Conservation (phyloP, 2,888 invertebrate species). For the Acrobasis consociella region DNA sequence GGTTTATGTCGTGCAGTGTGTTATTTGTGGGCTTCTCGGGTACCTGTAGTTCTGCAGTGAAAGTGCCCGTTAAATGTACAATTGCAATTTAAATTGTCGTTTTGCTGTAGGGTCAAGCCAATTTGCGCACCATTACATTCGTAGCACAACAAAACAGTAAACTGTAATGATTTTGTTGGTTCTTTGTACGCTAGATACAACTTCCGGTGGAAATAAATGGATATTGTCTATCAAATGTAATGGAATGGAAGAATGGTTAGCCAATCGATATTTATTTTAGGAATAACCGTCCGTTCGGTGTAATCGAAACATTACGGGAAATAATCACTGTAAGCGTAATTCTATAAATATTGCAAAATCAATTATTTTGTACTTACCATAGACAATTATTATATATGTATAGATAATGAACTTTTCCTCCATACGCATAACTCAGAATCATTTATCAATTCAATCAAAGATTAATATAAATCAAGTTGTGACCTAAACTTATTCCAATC, state of each 20-base stretch:
- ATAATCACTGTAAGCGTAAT: neutral
- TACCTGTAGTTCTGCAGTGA: slow-evolving; percentile 36
- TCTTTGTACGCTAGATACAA: slow-evolving; percentile 2
- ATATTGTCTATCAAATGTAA: neutral
- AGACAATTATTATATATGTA: neutral
- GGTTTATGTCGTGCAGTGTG: slow-evolving; percentile 36
- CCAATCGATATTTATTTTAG: slow-evolving; percentile 17
- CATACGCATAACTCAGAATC: no score
- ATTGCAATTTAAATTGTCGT: slow-evolving; percentile 21
- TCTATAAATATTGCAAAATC: neutral
- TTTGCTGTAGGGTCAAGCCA: slow-evolving; percentile 11
- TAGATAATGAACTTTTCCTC: no score
- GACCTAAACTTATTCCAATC: no score
- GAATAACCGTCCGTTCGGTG: neutral
- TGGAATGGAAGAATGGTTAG: slow-evolving; percentile 1
- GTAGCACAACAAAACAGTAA: slow-evolving; percentile 12
- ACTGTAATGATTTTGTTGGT: slow-evolving; percentile 2
- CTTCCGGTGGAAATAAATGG: neutral
- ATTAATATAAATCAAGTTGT: no score
- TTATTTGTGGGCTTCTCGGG: slow-evolving; percentile 35
- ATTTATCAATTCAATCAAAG: no score
- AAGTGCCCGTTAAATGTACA: slow-evolving; percentile 35
- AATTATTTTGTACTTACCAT: neutral
- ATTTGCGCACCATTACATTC: slow-evolving; percentile 8
- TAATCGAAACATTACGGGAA: neutral